phyloP scores from a whole-genome alignment of 1,140 invertebrate species.

The Oedothorax gibbosus region DNA sequence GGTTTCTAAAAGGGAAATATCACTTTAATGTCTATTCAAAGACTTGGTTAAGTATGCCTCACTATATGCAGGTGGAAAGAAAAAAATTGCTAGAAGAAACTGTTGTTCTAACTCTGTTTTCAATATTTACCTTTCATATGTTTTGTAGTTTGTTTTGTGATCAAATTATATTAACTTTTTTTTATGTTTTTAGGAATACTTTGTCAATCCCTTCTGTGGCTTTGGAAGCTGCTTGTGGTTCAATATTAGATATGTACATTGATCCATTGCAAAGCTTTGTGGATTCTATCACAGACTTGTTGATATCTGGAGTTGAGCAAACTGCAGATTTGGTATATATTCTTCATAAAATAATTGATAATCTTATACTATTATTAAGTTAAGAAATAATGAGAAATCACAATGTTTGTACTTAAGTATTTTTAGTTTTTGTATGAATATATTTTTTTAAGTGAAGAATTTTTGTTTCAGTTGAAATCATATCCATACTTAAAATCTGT shows the following conservation, averaged over 20 bases:
- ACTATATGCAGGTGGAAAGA: too few species aligned
- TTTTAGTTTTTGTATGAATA: neutral
- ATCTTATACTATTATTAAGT: neutral
- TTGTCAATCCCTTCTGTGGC: neutral
- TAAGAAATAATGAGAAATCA: neutral
- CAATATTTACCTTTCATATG: too few species aligned
- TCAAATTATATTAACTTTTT: neutral
- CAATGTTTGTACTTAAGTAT: neutral
- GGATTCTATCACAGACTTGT: neutral
- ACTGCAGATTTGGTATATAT: constrained; percentile 1
- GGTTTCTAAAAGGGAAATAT: too few species aligned
- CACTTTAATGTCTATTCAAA: too few species aligned
- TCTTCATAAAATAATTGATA: neutral
- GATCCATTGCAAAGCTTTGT: constrained; percentile 6
- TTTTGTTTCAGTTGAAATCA: neutral
- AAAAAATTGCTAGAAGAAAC: too few species aligned
- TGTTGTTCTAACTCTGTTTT: too few species aligned
- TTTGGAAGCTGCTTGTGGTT: constrained; percentile 1
- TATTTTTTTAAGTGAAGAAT: neutral
- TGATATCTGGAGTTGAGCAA: constrained; percentile 11
- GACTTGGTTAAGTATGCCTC: too few species aligned
- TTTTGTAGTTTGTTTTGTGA: neutral
- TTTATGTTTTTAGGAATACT: neutral
- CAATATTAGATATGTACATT: constrained; percentile 13
- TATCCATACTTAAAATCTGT: constrained; percentile 1